Base-by-base conservation (phyloP, 37 sponge, comb jelly and placozoan species). In the Oscarella lobularis region DNA sequence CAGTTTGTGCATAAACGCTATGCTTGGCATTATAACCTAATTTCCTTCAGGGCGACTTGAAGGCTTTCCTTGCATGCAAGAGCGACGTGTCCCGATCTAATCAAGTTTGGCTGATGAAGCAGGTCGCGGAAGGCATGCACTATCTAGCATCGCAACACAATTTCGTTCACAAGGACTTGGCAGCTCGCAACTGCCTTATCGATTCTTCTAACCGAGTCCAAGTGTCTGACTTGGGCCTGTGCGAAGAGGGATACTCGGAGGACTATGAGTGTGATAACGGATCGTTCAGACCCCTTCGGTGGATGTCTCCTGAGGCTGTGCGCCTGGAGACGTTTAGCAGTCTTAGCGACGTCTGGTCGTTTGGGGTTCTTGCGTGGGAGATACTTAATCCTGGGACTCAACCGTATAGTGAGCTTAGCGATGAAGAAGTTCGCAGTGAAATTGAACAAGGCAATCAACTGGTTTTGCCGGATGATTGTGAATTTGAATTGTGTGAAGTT, bases 321-420 rank as follows among this genome's bases (percentile, higher is more conserved):
- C 30, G 31, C 30, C 66, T 65, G 1, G 39, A 60, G 27, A 77
- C 65, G 29, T 92, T 92, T 83, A 90, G 89, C n/a, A 73, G 84
- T 32, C 84, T 86, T 39, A 88, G 87, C 41, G 93, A 92, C 48
- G 77, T 92, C 29, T 92, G 93, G 93, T 83, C 89, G 0, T 92
- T 86, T 75, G 93, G 93, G 0, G 89, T 92, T 29, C 74, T 92
- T 41, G 86, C 87, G 55, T 92, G 93, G 93, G 93, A 92, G 81
- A 89, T 92, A 73, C 83, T 85, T 75, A 31, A 85, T 0, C 88
- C 66, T 72, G 84, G 81, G 0, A 29, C 76, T 9, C 85, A 82
- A 35, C 93, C 93, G 0, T 88, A 83, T 69, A 87, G 83, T 2
- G 80, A 31, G 48, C 67, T 84, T 27, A 67, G 80, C 0, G 87